Base-by-base conservation (phyloP, 2,797 vertebrate genomes). In the Brachyalestes nurse region DNA sequence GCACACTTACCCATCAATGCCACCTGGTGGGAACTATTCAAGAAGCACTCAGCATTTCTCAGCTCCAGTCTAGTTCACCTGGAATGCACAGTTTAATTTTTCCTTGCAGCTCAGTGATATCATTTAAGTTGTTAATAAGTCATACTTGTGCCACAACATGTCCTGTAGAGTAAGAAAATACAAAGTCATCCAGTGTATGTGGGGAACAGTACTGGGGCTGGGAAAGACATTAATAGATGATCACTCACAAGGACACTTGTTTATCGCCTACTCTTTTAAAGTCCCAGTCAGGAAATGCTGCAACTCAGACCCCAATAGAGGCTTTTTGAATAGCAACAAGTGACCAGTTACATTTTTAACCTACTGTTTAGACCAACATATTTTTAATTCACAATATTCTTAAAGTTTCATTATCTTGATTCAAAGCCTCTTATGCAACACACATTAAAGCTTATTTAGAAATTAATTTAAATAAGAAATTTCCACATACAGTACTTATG, bases 11-110 rank as follows among this genome's bases (percentile, higher is more conserved):
- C 1, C 8, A 4, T 80, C 38, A 19, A 12, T 66, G 78, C 78
- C 78, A 74, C 51, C 78, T 80, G 17, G 61, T 67, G 71, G 78
- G 55, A 67, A 34, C 64, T 57, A 45, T 79, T 65, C 0, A 21
- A 28, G 62, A 64, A 38, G n/a, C 28, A 64, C 62, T 40, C 17
- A 65, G 25, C 2, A 1, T 14, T 28, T 34, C 5, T 23, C 25
- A 28, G 25, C 13, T 62, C 23, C 23, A 62, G 4, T 62, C 25
- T 23, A 16, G 25, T 34, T 7, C 60, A 34, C 23, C 21, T 28
- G 10, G 19, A 57, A 21, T 55, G 10, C 47, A 49, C 47, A 51
- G 13, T 14, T 45, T 5, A 45, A 7, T 10, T 12, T 13, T 13
- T 16, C 47, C 47, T n/a, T 57, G 0, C n/a, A 57, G 19, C 1